Percentiles rank a stretch among this genome's conserved stretches.
Evolutionary conservation across 2,113 vertebrate species (phyloP).

Genomic region (Ciconia boyciana): DNA sequence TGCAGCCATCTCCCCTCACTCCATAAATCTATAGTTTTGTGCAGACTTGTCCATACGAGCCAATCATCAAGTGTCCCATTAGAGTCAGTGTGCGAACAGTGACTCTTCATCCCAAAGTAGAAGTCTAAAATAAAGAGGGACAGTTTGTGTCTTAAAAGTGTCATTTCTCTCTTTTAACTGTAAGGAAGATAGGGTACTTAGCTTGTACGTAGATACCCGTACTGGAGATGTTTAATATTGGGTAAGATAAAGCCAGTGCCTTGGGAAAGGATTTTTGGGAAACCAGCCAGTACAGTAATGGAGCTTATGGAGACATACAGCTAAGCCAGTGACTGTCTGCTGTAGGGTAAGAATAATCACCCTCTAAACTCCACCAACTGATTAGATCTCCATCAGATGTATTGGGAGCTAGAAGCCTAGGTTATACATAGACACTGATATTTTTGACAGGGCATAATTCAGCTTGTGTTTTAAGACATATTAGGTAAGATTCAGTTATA

Average conservation of each 20-base stretch:
- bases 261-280: background rate
- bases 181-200: background rate
- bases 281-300: background rate
- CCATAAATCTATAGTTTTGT: background rate
- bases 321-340: background rate
- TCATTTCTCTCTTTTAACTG: background rate
- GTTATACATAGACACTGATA: too few species aligned
- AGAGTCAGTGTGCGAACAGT: background rate
- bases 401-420: background rate
- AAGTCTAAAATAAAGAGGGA: background rate
- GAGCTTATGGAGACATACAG: background rate
- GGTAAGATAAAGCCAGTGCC: background rate
- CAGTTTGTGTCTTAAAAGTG: background rate
- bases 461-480: background rate
- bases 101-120: background rate
- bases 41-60: background rate
- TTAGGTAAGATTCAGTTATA: background rate
- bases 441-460: background rate
- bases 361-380: background rate
- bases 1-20: background rate
- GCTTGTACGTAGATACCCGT: fast-evolving
- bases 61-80: background rate
- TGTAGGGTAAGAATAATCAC: background rate
- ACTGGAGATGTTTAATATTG: background rate
- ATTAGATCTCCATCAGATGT: background rate